phyloP scores from a whole-genome alignment of 92 coral and sea anemone genomes.

The Muricea muricata region DNA sequence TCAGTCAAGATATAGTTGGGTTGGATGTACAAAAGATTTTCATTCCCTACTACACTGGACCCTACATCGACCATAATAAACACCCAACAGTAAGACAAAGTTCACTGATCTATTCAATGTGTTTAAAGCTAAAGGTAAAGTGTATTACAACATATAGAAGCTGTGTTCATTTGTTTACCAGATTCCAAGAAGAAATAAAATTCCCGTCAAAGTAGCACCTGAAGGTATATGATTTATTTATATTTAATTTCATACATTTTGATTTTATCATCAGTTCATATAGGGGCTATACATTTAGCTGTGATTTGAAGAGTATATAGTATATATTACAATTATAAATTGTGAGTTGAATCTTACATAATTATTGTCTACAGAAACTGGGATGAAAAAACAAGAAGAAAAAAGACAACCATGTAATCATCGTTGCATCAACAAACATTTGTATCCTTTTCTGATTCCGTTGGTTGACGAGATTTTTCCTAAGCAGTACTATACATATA shows the following conservation, averaged over 20 bases:
- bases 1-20: constrained; percentile 96
- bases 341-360: background rate
- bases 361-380: background rate
- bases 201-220: background rate
- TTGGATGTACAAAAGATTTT: constrained; percentile 78
- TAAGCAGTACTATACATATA: too few relatives aligned
- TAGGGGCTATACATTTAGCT: too few relatives aligned
- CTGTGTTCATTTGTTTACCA: background rate
- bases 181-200: background rate
- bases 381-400: constrained; percentile 6
- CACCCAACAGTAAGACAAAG: background rate
- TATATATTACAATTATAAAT: too few relatives aligned
- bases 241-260: background rate
- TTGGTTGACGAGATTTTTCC: too few relatives aligned
- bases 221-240: background rate
- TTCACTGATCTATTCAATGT: background rate
- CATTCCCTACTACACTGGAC: constrained; percentile 86
- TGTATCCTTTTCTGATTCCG: too few relatives aligned
- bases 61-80: constrained; percentile 29
- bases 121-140: background rate
- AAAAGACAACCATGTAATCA: constrained; percentile 85
- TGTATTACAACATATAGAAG: too few relatives aligned
- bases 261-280: background rate
- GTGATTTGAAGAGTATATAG: too few relatives aligned
- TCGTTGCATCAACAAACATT: constrained; percentile 83